Evolutionary conservation across 2,888 invertebrate species (phyloP).

Genomic region (Ormyrus nitidulus): DNA sequence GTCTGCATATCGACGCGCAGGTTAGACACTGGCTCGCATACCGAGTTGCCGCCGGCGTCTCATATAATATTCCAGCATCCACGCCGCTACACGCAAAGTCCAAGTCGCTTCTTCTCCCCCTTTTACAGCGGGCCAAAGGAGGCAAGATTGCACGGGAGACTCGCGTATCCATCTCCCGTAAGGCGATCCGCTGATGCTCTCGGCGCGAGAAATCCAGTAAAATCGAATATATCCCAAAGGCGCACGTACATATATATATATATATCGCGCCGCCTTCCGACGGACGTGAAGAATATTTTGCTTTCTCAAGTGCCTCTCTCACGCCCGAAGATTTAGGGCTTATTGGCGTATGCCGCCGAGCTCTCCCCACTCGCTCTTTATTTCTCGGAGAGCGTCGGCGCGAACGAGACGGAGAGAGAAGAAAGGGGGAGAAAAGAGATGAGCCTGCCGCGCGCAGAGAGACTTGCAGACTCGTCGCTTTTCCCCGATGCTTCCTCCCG

Average conservation of each 20-base stretch:
- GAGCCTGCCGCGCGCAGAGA: background rate
- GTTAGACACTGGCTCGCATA: slow-evolving; percentile 65
- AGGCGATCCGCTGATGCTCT: slow-evolving; percentile 1
- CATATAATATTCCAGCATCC: slow-evolving; percentile 39
- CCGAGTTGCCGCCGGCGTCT: slow-evolving; percentile 36
- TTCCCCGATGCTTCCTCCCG: slow-evolving; percentile 32
- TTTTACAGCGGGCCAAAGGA: slow-evolving; percentile 1
- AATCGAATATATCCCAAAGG: slow-evolving; percentile 48
- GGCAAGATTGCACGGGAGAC: slow-evolving; percentile 2
- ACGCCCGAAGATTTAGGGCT: slow-evolving; percentile 44
- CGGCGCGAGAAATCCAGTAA: slow-evolving; percentile 41
- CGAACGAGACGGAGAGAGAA: background rate
- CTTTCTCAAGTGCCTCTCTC: slow-evolving; percentile 48
- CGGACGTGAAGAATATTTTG: slow-evolving; percentile 48
- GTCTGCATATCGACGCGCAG: slow-evolving; percentile 67
- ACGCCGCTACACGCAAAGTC: slow-evolving; percentile 59
- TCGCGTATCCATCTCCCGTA: background rate
- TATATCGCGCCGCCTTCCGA: background rate
- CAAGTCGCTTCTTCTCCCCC: slow-evolving; percentile 45
- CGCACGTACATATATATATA: no score
- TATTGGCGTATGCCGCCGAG: slow-evolving; percentile 31
- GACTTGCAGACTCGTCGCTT: slow-evolving; percentile 43
- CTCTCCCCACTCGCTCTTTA: background rate
- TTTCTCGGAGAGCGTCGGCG: background rate
- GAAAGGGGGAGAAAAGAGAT: background rate